phyloP scores from a whole-genome alignment of 2,888 invertebrate species.

The Eupithecia pulchellata region DNA sequence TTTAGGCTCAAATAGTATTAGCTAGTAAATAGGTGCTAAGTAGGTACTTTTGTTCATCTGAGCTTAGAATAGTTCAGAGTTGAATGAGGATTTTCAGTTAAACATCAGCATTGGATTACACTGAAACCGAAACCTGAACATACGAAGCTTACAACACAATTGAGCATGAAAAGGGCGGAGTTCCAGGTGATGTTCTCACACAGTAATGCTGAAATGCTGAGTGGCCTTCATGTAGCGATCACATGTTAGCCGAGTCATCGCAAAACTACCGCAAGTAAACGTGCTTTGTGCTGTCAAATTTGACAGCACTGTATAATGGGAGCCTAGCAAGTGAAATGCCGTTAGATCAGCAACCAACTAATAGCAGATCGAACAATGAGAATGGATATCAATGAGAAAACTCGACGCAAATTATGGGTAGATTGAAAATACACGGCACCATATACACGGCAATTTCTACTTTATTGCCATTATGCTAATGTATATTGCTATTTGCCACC shows the following conservation, averaged over 20 bases:
- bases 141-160: slow-evolving; percentile 11
- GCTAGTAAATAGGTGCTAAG: background rate
- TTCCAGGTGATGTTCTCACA: slow-evolving; percentile 18
- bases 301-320: background rate
- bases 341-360: too few relatives aligned
- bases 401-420: too few relatives aligned
- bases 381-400: too few relatives aligned
- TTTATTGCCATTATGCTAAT: too few relatives aligned
- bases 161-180: slow-evolving; percentile 31
- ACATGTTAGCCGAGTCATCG: background rate
- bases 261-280: background rate
- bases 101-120: background rate
- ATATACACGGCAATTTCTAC: too few relatives aligned
- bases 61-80: background rate
- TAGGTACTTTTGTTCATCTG: background rate
- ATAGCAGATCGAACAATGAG: too few relatives aligned
- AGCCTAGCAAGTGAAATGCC: too few relatives aligned
- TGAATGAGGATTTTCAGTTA: background rate
- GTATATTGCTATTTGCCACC: too few relatives aligned
- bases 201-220: background rate
- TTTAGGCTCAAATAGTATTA: background rate
- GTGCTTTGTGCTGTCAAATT: background rate
- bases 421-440: too few relatives aligned
- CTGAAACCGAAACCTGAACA: slow-evolving; percentile 6
- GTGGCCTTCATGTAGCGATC: background rate